Conservation (phyloP, 2,797 vertebrate species). For the Enteromius fasciolatus region DNA sequence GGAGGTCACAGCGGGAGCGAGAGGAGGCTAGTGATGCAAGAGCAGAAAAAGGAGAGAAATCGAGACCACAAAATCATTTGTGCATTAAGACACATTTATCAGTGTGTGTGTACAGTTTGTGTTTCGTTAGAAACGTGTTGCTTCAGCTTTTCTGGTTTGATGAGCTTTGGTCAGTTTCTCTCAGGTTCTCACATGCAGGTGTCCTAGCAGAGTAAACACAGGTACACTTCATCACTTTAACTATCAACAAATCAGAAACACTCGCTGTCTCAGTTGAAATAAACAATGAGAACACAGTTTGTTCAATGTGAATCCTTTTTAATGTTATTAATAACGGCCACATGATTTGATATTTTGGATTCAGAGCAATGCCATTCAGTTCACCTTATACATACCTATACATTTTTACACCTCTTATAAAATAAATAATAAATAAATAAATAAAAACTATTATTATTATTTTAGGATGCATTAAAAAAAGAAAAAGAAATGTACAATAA, state of each 20-base stretch:
- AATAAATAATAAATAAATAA: no score
- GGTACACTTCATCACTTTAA: not conserved
- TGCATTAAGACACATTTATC: not conserved
- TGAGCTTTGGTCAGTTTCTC: not conserved
- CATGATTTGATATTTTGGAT: no score
- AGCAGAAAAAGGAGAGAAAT: not conserved
- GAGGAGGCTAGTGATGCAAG: constrained; percentile 20
- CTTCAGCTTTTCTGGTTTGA: not conserved
- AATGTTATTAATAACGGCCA: no score
- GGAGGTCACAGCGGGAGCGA: constrained; percentile 54
- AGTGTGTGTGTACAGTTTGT: not conserved
- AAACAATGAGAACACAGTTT: not conserved
- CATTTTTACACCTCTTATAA: no score
- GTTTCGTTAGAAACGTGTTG: not conserved
- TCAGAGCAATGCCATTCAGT: no score
- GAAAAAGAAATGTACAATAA: not conserved
- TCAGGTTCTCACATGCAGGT: not conserved
- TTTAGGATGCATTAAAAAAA: not conserved
- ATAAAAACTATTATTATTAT: no score
- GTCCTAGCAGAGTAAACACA: not conserved
- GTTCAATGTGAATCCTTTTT: not conserved
- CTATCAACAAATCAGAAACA: not conserved
- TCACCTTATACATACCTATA: no score
- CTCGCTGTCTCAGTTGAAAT: not conserved
- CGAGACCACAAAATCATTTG: not conserved